phyloP scores from a whole-genome alignment of 1,140 invertebrate genomes.

The Pogonus chalceus region DNA sequence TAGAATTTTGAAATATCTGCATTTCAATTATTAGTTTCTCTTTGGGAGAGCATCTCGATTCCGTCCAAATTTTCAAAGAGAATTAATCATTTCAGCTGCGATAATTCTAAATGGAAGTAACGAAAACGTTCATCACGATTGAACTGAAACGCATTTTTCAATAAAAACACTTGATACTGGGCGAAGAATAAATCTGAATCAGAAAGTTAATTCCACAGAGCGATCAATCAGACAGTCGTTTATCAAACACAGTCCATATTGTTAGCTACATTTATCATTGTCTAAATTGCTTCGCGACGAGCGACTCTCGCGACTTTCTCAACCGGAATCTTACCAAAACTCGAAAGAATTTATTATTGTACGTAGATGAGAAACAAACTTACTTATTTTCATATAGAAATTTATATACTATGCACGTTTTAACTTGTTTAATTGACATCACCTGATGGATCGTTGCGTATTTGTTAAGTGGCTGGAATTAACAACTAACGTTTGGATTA shows the following conservation, averaged over 20 bases:
- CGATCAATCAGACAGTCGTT: constrained; percentile 7
- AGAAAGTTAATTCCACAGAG: constrained; percentile 1
- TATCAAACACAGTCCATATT: constrained; percentile 7
- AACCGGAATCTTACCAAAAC: background rate
- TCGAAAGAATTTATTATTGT: background rate
- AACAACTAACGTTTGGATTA: background rate
- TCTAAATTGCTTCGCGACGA: background rate
- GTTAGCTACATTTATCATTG: constrained; percentile 7
- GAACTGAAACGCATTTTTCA: background rate
- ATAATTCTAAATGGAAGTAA: constrained; percentile 2
- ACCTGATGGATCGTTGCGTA: background rate
- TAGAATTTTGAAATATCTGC: background rate
- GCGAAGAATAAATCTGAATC: background rate
- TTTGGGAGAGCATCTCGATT: too few species aligned
- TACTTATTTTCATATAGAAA: too few species aligned
- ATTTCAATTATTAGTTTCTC: background rate
- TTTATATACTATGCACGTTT: too few species aligned
- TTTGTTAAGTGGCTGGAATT: background rate
- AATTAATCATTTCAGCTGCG: constrained; percentile 1
- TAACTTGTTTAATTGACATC: too few species aligned
- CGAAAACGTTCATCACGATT: background rate
- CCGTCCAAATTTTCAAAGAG: background rate
- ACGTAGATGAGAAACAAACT: too few species aligned
- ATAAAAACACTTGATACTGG: constrained; percentile 4
- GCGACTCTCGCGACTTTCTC: background rate